phyloP scores from a whole-genome alignment of 2,888 invertebrate genomes.

The Peribatodes rhomboidaria region DNA sequence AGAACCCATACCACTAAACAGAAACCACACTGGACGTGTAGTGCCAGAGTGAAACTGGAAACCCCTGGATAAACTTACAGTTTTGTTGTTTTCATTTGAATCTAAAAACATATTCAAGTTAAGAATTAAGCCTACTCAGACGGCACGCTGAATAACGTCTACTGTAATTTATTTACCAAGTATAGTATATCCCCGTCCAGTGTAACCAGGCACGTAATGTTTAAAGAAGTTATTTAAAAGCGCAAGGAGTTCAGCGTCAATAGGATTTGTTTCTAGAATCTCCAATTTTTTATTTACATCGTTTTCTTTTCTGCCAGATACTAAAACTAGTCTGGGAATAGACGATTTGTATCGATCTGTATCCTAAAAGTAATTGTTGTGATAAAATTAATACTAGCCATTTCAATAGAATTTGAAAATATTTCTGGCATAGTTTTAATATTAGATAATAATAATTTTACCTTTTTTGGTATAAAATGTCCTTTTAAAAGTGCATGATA shows the following conservation, averaged over 20 bases:
- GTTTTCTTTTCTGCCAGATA: slow-evolving; percentile 85
- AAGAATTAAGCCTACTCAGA: no score
- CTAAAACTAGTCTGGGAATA: slow-evolving; percentile 79
- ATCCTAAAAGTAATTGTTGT: slow-evolving; percentile 55
- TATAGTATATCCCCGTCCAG: slow-evolving; percentile 88
- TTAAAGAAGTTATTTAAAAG: slow-evolving; percentile 79
- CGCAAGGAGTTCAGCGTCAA: slow-evolving; percentile 80
- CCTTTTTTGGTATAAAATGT: slow-evolving; percentile 62
- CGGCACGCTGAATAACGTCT: no score
- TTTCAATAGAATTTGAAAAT: no score
- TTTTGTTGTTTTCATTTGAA: slow-evolving; percentile 52
- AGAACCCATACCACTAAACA: slow-evolving; percentile 90
- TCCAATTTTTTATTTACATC: slow-evolving; percentile 67
- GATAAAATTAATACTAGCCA: no score
- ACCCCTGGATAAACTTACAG: slow-evolving; percentile 49
- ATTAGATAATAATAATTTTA: no score
- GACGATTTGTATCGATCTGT: slow-evolving; percentile 52
- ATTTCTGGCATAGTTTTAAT: no score
- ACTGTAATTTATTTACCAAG: slow-evolving; percentile 55
- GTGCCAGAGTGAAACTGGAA: slow-evolving; percentile 53
- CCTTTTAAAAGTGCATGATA: slow-evolving; percentile 62
- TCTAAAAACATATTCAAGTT: slow-evolving; percentile 52
- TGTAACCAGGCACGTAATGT: slow-evolving; percentile 82
- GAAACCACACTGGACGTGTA: slow-evolving; percentile 86
- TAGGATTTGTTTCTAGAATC: slow-evolving; percentile 53